A percentile compares a stretch with the other conserved stretches of the same genome.
Conservation (phyloP, 2,113 vertebrate species). For the Rattus rattus region DNA sequence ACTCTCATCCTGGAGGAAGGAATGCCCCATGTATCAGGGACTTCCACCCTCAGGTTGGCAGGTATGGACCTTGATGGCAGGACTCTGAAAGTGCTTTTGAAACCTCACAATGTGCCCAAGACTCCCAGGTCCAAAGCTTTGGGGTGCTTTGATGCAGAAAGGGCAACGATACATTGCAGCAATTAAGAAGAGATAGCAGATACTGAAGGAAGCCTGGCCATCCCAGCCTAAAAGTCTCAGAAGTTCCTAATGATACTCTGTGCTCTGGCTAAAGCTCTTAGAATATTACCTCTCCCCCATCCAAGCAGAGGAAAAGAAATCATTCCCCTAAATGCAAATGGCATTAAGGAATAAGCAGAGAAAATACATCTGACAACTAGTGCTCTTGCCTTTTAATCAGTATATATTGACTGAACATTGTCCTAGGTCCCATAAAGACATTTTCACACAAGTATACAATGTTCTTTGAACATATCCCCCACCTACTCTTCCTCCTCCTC, state of each 20-base stretch:
- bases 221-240: background rate
- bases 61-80: background rate
- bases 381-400: background rate
- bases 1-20: background rate
- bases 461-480: background rate
- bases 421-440: background rate
- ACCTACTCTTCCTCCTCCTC: background rate
- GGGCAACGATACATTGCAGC: background rate
- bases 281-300: background rate
- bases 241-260: background rate
- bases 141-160: background rate
- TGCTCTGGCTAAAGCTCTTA: background rate
- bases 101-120: background rate
- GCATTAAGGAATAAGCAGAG: background rate
- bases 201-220: background rate
- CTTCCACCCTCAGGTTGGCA: background rate
- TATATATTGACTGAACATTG: background rate
- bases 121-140: background rate
- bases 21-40: background rate
- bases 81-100: background rate
- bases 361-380: background rate
- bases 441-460: background rate
- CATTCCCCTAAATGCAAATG: background rate
- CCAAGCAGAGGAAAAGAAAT: background rate
- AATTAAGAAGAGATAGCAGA: background rate